These are phyloP conservation scores for Enteromius paludinosus DNA, from an alignment of 2,797 vertebrate genomes.

Conservation along the genomic window DNA sequence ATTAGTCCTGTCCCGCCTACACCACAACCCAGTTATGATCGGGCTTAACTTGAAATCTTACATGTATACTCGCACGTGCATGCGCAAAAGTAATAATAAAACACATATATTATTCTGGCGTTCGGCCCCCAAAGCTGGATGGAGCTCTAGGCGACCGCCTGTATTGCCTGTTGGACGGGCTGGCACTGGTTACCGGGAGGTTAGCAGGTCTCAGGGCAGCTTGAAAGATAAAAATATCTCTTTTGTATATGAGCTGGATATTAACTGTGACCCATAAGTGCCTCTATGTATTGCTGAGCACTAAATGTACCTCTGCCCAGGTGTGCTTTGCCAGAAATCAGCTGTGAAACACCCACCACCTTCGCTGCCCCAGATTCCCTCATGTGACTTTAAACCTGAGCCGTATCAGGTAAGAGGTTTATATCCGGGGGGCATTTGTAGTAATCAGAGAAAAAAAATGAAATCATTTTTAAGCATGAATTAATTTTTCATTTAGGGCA, in stretches of 20 bases:
- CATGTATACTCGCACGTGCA: no score
- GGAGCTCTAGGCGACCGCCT: no score
- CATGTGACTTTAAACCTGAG: conserved; percentile 84
- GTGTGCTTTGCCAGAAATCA: conserved; percentile 73
- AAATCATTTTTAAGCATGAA: neutral
- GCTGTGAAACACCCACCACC: conserved; percentile 58
- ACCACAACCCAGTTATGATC: no score
- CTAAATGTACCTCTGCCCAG: conserved; percentile 64
- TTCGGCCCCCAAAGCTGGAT: no score
- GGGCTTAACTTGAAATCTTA: no score
- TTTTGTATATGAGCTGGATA: neutral
- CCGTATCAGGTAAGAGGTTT: conserved; percentile 81
- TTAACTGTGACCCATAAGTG: neutral
- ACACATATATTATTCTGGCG: no score
- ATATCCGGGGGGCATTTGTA: neutral
- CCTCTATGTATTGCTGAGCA: neutral
- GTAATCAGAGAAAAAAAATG: neutral
- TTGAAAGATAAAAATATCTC: conserved; percentile 4
- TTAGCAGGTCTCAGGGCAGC: neutral
- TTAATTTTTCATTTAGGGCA: conserved; percentile 66
- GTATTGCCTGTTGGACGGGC: no score
- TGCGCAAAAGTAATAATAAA: no score
- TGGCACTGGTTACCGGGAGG: neutral
- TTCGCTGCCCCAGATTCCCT: conserved; percentile 82
- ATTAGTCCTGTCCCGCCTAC: no score